Conservation (phyloP, 2,888 invertebrate genomes). For the Atethmia centrago region DNA sequence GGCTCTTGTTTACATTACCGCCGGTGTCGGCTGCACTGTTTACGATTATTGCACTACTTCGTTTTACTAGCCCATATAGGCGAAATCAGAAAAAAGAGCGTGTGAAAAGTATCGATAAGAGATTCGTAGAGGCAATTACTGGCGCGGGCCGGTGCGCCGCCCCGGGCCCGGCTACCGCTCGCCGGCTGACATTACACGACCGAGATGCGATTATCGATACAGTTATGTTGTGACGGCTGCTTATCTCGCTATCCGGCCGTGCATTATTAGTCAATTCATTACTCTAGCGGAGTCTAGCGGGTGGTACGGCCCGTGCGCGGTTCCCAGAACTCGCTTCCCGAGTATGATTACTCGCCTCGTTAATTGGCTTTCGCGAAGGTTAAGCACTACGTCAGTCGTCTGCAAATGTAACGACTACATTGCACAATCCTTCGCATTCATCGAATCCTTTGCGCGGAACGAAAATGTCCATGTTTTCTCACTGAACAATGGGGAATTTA, state of each 20-base stretch:
- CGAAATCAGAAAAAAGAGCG: conserved; percentile 77
- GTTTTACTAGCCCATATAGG: conserved; percentile 72
- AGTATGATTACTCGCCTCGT: conserved; percentile 70
- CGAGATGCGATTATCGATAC: conserved; percentile 87
- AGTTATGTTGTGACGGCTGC: conserved; percentile 86
- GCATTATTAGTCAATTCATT: conserved; percentile 80
- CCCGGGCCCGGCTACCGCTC: conserved; percentile 80
- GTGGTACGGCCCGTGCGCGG: conserved; percentile 64
- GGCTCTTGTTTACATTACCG: conserved; percentile 76
- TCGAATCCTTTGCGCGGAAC: conserved; percentile 74
- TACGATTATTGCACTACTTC: conserved; percentile 78
- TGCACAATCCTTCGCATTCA: conserved; percentile 76
- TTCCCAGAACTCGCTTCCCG: conserved; percentile 74
- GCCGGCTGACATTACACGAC: conserved; percentile 81
- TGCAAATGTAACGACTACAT: conserved; percentile 73
- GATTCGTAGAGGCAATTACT: conserved; percentile 82
- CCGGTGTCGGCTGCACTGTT: conserved; percentile 66
- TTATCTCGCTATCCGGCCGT: conserved; percentile 80
- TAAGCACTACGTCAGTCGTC: conserved; percentile 71
- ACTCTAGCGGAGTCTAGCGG: conserved; percentile 65
- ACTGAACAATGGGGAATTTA: conserved; percentile 78
- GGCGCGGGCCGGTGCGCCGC: conserved; percentile 74
- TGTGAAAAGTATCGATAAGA: conserved; percentile 85
- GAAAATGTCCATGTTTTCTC: conserved; percentile 75
- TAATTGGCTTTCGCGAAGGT: conserved; percentile 82